phyloP scores from a whole-genome alignment of 2,888 invertebrate species.

The Dermolepida albohirtum region DNA sequence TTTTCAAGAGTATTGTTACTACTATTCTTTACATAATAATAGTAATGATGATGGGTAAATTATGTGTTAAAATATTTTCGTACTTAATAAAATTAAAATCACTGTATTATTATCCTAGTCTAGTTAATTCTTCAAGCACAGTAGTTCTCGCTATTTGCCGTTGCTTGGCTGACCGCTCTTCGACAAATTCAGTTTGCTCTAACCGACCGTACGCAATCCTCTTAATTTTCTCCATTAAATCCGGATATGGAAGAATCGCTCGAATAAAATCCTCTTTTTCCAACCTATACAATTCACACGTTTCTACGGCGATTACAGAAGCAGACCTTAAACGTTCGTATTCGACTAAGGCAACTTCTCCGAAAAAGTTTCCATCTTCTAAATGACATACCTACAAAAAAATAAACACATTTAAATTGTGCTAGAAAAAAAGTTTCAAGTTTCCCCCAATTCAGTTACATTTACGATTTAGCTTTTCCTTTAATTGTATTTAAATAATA shows the following conservation, averaged over 20 bases:
- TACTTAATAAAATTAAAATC: neutral
- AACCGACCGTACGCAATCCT: constrained; percentile 24
- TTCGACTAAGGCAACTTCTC: constrained; percentile 57
- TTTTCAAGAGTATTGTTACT: neutral
- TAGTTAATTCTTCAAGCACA: too few relatives aligned
- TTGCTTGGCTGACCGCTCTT: constrained; percentile 10
- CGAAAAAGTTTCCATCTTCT: constrained; percentile 67
- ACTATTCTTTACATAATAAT: neutral
- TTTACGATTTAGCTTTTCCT: too few relatives aligned
- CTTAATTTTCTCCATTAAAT: constrained; percentile 37
- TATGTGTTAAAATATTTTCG: neutral
- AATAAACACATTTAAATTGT: neutral
- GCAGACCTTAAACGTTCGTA: constrained; percentile 46
- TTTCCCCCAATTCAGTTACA: too few relatives aligned
- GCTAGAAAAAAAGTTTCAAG: too few relatives aligned
- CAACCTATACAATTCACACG: constrained; percentile 50
- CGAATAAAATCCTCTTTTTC: constrained; percentile 41
- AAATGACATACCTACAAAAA: constrained; percentile 60
- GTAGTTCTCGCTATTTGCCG: neutral
- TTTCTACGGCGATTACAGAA: constrained; percentile 51
- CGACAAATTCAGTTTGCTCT: constrained; percentile 29
- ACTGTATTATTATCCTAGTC: neutral
- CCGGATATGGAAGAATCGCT: constrained; percentile 37
- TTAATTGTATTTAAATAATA: too few relatives aligned
- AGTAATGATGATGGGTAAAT: neutral